A percentile compares a stretch with the other conserved stretches of the same genome.
Evolutionary conservation across 2,113 vertebrate genomes (phyloP).

Genomic region (Catharus minimus): DNA sequence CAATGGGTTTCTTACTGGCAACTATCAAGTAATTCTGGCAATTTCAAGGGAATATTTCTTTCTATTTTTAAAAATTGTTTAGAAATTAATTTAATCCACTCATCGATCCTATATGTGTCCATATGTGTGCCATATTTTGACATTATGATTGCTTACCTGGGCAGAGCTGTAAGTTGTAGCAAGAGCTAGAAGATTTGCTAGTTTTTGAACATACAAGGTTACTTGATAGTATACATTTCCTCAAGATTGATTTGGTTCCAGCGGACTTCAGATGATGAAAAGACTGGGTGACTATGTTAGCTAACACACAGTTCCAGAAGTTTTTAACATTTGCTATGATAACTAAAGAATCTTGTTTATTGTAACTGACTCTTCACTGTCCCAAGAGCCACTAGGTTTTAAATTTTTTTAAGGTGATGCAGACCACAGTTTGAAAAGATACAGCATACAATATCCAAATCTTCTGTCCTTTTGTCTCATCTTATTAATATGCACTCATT

Average conservation of each 20-base stretch:
- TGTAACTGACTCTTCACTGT: background rate
- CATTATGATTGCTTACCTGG: background rate
- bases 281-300: background rate
- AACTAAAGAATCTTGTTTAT: background rate
- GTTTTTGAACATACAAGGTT: background rate
- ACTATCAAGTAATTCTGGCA: background rate
- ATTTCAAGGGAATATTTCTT: background rate
- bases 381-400: background rate
- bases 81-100: background rate
- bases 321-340: background rate
- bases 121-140: background rate
- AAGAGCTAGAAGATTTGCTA: background rate
- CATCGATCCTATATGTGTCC: background rate
- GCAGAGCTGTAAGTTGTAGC: background rate
- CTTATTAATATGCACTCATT: background rate
- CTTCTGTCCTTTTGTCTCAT: background rate
- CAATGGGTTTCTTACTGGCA: background rate
- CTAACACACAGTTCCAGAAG: background rate
- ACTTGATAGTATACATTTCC: background rate
- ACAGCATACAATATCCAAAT: background rate
- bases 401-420: background rate
- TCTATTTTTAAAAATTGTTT: background rate
- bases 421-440: background rate
- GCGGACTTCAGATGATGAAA: background rate
- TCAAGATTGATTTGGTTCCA: background rate